Conservation (phyloP, 2,113 vertebrate genomes). For the Malaclemys terrapin region DNA sequence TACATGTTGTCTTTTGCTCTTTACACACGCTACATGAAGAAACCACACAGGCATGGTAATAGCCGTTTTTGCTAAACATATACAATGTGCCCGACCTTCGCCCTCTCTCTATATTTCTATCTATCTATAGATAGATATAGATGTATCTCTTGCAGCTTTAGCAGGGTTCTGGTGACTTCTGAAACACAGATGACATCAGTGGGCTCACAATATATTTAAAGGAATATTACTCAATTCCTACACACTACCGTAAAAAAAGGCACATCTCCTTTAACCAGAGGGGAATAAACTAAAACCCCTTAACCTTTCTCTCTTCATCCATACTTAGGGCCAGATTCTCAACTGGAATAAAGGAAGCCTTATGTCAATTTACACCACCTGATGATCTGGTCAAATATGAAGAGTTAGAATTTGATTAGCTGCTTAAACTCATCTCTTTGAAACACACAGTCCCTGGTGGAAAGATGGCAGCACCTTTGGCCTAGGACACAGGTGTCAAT, state of each 20-base stretch:
- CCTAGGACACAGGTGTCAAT: background rate
- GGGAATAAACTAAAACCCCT: background rate
- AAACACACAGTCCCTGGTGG: fast-evolving
- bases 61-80: background rate
- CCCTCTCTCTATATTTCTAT: no score
- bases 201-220: background rate
- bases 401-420: fast-evolving
- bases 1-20: conserved; percentile 20
- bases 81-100: background rate
- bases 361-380: background rate
- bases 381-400: background rate
- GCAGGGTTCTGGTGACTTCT: background rate
- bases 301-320: background rate
- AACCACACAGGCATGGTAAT: background rate
- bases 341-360: background rate
- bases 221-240: background rate
- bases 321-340: background rate
- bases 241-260: background rate
- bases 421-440: background rate
- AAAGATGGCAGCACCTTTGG: background rate
- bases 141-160: fast-evolving
- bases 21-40: background rate
- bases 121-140: background rate
- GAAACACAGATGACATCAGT: background rate
- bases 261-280: background rate